A percentile compares a stretch with the other conserved stretches of the same genome.
phyloP scores from a whole-genome alignment of 2,888 invertebrate genomes.

The Hipparchia sbordonii region DNA sequence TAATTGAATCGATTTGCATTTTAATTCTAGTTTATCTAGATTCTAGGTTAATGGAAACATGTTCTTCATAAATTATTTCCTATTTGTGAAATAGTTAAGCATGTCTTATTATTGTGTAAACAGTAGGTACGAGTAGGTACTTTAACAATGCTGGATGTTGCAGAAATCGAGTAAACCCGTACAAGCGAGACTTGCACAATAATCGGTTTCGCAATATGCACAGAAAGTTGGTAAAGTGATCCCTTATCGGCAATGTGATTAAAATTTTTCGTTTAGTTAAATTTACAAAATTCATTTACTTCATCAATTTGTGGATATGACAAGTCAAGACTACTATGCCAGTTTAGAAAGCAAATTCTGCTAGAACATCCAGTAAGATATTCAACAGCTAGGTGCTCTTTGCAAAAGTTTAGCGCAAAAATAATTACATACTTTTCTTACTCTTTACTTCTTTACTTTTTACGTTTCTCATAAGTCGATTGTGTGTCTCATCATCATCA shows the following conservation, averaged over 20 bases:
- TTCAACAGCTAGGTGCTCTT: no score
- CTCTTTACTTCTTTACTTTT: no score
- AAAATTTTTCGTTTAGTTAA: constrained; percentile 8
- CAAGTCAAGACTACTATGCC: no score
- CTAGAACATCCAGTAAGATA: no score
- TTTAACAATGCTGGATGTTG: constrained; percentile 50
- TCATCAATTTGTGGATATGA: no score
- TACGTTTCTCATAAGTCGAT: no score
- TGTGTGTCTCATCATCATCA: no score
- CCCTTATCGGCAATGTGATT: constrained; percentile 45
- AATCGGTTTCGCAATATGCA: constrained; percentile 52
- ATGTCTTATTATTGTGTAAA: constrained; percentile 41
- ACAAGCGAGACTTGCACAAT: constrained; percentile 54
- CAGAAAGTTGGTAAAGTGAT: constrained; percentile 43
- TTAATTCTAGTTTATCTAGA: no score
- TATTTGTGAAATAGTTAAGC: constrained; percentile 1
- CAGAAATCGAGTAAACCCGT: constrained; percentile 50
- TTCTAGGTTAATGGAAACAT: neutral
- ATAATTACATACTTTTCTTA: no score
- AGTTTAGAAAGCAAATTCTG: no score
- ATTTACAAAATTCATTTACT: neutral
- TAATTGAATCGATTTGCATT: no score
- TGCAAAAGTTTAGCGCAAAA: no score
- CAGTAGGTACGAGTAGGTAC: constrained; percentile 8
- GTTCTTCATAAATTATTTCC: neutral